Percentiles rank a stretch among this genome's conserved stretches.
These are phyloP conservation scores for Coregonus clupeaformis DNA, from an alignment of 2,113 vertebrate genomes.

Conservation along the genomic window DNA sequence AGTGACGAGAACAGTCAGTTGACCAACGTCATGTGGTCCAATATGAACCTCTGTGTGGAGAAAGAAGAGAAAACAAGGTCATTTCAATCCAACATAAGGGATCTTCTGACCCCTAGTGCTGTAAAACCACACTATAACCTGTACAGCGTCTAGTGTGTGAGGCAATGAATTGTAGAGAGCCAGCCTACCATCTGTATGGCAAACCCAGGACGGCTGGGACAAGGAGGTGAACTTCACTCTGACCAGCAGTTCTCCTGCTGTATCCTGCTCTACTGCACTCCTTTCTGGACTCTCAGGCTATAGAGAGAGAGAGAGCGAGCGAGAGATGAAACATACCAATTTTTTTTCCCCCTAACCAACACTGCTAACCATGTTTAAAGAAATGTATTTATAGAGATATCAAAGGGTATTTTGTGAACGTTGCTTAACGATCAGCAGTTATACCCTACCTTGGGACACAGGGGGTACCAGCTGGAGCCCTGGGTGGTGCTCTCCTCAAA, in stretches of 20 bases:
- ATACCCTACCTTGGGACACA: slow-evolving; percentile 77
- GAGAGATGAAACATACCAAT: not conserved
- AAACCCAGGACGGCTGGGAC: slow-evolving; percentile 26
- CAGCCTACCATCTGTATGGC: slow-evolving; percentile 51
- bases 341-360: not conserved
- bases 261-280: slow-evolving; percentile 28
- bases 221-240: slow-evolving; percentile 65
- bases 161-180: not conserved
- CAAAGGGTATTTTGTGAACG: no score
- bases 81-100: not conserved
- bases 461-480: slow-evolving; percentile 77
- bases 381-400: no score
- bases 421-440: no score
- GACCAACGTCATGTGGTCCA: slow-evolving; percentile 42
- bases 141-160: no score
- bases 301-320: not conserved
- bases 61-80: slow-evolving; percentile 1
- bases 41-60: slow-evolving; percentile 53
- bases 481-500: slow-evolving; percentile 67
- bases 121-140: no score
- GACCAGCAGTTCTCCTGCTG: slow-evolving; percentile 53
- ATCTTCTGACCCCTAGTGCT: slow-evolving; percentile 50
- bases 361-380: no score
- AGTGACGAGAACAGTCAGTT: slow-evolving; percentile 74
- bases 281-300: slow-evolving; percentile 48